These are phyloP conservation scores for Belgica antarctica DNA, from an alignment of 2,888 invertebrate genomes.

Conservation along the genomic window DNA sequence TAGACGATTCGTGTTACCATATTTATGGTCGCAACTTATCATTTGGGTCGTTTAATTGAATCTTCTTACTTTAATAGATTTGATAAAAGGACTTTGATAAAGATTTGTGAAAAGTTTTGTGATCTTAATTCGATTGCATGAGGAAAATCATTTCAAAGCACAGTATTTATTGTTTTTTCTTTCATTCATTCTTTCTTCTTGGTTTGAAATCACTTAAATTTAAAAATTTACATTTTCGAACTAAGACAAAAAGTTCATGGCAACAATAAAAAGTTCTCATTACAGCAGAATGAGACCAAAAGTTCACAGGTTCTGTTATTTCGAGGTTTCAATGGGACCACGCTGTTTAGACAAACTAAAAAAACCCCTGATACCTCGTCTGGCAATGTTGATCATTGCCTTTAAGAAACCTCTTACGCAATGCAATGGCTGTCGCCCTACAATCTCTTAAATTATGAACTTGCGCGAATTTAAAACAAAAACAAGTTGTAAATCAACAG, in stretches of 20 bases:
- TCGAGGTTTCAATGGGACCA: too few relatives aligned
- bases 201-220: background rate
- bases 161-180: slow-evolving; percentile 23
- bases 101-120: background rate
- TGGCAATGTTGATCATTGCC: too few relatives aligned
- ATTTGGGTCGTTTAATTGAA: too few relatives aligned
- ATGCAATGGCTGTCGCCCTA: too few relatives aligned
- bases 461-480: background rate
- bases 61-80: too few relatives aligned
- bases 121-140: background rate
- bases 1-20: background rate
- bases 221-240: slow-evolving; percentile 20
- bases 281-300: slow-evolving; percentile 33
- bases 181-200: background rate
- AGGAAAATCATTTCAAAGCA: slow-evolving; percentile 22
- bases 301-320: too few relatives aligned
- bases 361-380: too few relatives aligned
- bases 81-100: too few relatives aligned
- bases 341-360: too few relatives aligned
- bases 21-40: background rate
- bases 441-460: too few relatives aligned
- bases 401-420: too few relatives aligned
- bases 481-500: slow-evolving; percentile 9
- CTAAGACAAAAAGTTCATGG: slow-evolving; percentile 24
- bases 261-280: slow-evolving; percentile 20